These are phyloP conservation scores for Erythrolamprus reginae DNA, from an alignment of 2,113 vertebrate genomes.

Conservation along the genomic window DNA sequence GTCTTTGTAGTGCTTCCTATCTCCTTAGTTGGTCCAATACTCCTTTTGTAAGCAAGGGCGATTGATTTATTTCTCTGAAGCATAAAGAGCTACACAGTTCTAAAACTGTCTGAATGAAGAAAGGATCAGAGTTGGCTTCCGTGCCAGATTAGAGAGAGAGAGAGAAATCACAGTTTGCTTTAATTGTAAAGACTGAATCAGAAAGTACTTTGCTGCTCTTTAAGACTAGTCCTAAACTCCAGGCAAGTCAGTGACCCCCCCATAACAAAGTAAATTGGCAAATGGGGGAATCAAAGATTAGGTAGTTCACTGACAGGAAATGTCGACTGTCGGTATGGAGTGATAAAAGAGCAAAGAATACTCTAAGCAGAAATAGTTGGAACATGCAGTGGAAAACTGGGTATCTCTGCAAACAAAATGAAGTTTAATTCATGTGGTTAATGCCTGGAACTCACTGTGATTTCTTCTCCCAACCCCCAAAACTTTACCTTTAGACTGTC, in stretches of 20 bases:
- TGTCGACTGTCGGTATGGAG: too few relatives aligned
- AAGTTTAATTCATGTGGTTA: too few relatives aligned
- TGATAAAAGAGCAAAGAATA: background rate
- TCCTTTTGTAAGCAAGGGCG: slow-evolving; percentile 48
- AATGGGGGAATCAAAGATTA: background rate
- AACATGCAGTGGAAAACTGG: background rate
- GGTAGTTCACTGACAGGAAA: background rate
- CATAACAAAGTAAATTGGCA: background rate
- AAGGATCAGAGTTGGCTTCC: background rate
- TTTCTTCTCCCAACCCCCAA: too few relatives aligned
- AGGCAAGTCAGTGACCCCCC: background rate
- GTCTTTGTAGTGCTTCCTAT: slow-evolving; percentile 16
- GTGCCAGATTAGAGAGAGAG: background rate
- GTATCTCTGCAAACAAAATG: background rate
- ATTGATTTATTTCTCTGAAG: slow-evolving; percentile 33
- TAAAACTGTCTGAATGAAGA: background rate
- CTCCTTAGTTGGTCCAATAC: slow-evolving; percentile 22
- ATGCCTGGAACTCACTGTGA: too few relatives aligned
- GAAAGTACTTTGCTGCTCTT: background rate
- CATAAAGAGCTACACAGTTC: background rate
- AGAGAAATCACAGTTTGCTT: slow-evolving; percentile 3
- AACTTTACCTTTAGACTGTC: too few relatives aligned
- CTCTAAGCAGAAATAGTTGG: background rate
- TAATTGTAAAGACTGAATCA: background rate
- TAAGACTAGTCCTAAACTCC: background rate